A percentile compares a stretch with the other conserved stretches of the same genome.
These are phyloP conservation scores for Calameuta filiformis DNA, from an alignment of 2,888 invertebrate genomes.

Conservation along the genomic window DNA sequence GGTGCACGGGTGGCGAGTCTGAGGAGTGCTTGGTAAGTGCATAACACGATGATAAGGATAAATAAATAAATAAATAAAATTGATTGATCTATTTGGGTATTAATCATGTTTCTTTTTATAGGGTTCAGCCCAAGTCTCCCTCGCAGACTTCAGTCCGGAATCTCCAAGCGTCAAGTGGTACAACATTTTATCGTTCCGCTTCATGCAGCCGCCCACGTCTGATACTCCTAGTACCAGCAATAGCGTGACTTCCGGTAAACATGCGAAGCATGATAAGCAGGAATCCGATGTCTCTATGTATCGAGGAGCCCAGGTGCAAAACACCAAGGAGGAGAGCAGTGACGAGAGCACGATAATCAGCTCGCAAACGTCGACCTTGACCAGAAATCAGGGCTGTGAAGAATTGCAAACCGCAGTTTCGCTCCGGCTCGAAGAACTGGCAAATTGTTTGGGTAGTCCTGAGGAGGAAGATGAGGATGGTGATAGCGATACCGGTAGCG, in stretches of 20 bases:
- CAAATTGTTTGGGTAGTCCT: slow-evolving; percentile 65
- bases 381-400: slow-evolving; percentile 79
- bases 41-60: slow-evolving; percentile 66
- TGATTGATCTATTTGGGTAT: slow-evolving; percentile 43
- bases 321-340: slow-evolving; percentile 85
- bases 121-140: slow-evolving; percentile 95
- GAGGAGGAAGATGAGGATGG: slow-evolving; percentile 66
- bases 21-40: slow-evolving; percentile 88
- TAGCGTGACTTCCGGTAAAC: slow-evolving; percentile 29
- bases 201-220: slow-evolving; percentile 72
- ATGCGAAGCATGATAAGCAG: slow-evolving; percentile 65
- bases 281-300: slow-evolving; percentile 68
- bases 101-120: slow-evolving; percentile 58
- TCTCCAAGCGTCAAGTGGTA: slow-evolving; percentile 90
- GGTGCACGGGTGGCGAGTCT: slow-evolving; percentile 76
- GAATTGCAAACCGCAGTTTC: slow-evolving; percentile 68
- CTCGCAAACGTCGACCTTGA: slow-evolving; percentile 95
- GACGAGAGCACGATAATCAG: slow-evolving; percentile 97
- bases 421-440: slow-evolving; percentile 69
- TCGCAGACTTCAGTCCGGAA: slow-evolving; percentile 93
- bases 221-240: slow-evolving; percentile 51
- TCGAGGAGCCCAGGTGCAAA: slow-evolving; percentile 62
- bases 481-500: slow-evolving; percentile 56
- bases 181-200: slow-evolving; percentile 88
- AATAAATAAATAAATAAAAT: slow-evolving; percentile 61